Evolutionary conservation across 2,888 invertebrate genomes (phyloP).

Genomic region (Rhamphomyia laevipes): DNA sequence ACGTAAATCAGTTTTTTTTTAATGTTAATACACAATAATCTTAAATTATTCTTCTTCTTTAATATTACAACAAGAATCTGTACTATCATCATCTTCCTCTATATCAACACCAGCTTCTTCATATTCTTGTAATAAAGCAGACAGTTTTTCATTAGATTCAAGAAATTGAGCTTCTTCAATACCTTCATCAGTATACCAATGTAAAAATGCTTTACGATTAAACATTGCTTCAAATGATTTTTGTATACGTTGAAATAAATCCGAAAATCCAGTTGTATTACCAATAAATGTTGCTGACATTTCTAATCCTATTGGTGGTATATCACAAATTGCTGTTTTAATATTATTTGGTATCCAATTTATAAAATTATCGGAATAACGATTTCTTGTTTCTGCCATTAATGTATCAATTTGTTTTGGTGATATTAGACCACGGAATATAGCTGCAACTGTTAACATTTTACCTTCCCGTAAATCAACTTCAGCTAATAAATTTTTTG

Average conservation of each 20-base stretch:
- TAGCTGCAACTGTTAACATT: slow-evolving; percentile 68
- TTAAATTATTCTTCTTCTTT: too few species aligned
- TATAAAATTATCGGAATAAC: slow-evolving; percentile 58
- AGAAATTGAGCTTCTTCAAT: neutral
- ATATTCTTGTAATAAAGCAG: too few species aligned
- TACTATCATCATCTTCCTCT: too few species aligned
- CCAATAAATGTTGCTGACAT: slow-evolving; percentile 81
- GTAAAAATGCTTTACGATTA: neutral
- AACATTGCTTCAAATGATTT: neutral
- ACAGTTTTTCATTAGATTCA: neutral
- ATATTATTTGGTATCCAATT: slow-evolving; percentile 82
- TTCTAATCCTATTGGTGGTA: slow-evolving; percentile 71
- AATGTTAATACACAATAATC: too few species aligned
- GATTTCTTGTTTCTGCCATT: slow-evolving; percentile 62
- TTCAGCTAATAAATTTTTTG: slow-evolving; percentile 71
- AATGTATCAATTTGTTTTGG: slow-evolving; percentile 30
- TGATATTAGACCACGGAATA: slow-evolving; percentile 50
- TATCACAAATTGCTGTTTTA: slow-evolving; percentile 73
- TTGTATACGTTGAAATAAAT: slow-evolving; percentile 60
- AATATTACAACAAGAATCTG: too few species aligned
- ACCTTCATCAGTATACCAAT: neutral
- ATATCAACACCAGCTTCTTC: too few species aligned
- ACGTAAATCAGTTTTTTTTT: too few species aligned
- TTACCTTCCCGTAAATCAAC: slow-evolving; percentile 66
- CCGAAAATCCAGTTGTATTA: slow-evolving; percentile 69